Evolutionary conservation across 2,888 invertebrate genomes (phyloP).

Genomic region (Chymomyza amoena): DNA sequence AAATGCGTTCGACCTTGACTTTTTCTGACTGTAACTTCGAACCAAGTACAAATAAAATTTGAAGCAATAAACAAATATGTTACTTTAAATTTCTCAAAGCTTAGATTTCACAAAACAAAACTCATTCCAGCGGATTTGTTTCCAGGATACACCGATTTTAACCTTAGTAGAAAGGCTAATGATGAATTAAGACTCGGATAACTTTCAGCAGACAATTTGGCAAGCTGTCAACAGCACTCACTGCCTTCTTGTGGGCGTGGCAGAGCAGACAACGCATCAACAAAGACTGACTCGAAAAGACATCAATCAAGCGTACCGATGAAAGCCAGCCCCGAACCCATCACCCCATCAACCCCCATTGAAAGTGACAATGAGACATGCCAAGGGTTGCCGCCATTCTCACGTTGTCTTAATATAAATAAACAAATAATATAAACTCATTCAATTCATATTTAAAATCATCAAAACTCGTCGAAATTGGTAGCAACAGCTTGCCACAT

Average conservation of each 20-base stretch:
- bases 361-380: not conserved
- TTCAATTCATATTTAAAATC: constrained; percentile 70
- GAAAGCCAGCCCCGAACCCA: not conserved
- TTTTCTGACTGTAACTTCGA: no score
- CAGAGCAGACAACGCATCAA: constrained; percentile 37
- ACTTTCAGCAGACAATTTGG: constrained; percentile 63
- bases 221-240: constrained; percentile 65
- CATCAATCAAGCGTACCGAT: constrained; percentile 58
- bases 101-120: not conserved
- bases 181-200: constrained; percentile 38
- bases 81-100: no score
- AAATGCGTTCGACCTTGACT: no score
- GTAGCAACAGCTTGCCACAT: constrained; percentile 45
- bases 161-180: constrained; percentile 44
- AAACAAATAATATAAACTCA: constrained; percentile 72
- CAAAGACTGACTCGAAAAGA: constrained; percentile 65
- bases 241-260: constrained; percentile 43
- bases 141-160: not conserved
- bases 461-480: constrained; percentile 37
- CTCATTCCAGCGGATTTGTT: not conserved
- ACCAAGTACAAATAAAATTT: no score
- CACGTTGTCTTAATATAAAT: constrained; percentile 51
- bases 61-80: no score
- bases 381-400: not conserved
- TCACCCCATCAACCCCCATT: constrained; percentile 42